Evolutionary conservation across 2,113 vertebrate species (phyloP).

Genomic region (Phyllostomus discolor): DNA sequence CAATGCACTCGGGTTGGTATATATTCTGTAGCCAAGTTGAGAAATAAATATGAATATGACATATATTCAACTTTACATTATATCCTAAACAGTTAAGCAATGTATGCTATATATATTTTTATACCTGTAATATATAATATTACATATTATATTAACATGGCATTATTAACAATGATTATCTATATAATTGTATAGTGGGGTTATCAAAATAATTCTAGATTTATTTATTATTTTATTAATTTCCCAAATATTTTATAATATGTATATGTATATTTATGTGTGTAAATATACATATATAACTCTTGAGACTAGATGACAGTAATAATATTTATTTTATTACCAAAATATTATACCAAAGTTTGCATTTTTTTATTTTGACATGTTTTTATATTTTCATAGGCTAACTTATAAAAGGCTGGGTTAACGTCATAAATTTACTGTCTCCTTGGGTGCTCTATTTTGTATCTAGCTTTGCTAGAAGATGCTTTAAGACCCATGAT

Average conservation of each 20-base stretch:
- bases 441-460: slow-evolving; percentile 73
- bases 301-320: neutral
- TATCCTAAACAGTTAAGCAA: slow-evolving; percentile 75
- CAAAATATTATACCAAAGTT: neutral
- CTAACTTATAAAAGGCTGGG: slow-evolving; percentile 39
- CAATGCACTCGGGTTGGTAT: slow-evolving; percentile 68
- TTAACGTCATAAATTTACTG: slow-evolving; percentile 65
- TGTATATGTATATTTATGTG: neutral
- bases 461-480: slow-evolving; percentile 73
- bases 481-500: slow-evolving; percentile 73
- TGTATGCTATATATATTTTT: slow-evolving; percentile 4
- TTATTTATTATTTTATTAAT: neutral
- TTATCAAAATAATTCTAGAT: slow-evolving; percentile 69
- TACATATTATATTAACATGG: neutral
- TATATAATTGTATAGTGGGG: slow-evolving; percentile 59
- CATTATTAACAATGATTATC: slow-evolving; percentile 51
- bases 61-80: slow-evolving; percentile 68
- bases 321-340: neutral
- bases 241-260: neutral
- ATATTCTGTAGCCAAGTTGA: slow-evolving; percentile 61
- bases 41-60: slow-evolving; percentile 37
- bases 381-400: slow-evolving; percentile 66
- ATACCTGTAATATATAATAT: neutral
- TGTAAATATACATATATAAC: neutral
- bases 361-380: slow-evolving; percentile 13